phyloP scores from a whole-genome alignment of 1,140 invertebrate species.

The Diuraphis noxia region DNA sequence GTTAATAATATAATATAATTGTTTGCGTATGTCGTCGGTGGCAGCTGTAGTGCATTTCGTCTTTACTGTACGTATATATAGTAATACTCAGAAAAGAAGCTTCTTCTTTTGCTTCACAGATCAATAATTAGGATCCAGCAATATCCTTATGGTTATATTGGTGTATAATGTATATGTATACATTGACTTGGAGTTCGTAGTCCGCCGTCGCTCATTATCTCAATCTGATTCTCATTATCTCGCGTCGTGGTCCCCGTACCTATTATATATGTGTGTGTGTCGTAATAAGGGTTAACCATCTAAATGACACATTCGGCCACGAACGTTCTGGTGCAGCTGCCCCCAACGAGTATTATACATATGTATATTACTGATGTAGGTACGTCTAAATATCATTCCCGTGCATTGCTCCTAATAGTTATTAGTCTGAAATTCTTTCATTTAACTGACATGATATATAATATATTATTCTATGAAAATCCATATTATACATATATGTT shows the following conservation, averaged over 20 bases:
- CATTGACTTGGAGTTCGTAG: not conserved
- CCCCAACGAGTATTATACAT: not conserved
- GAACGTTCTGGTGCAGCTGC: not conserved
- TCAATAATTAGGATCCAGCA: conserved; percentile 8
- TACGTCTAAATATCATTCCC: not conserved
- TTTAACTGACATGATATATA: not conserved
- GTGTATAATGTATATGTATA: not conserved
- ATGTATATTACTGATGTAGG: not conserved
- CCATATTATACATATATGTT: not conserved
- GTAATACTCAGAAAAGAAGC: not conserved
- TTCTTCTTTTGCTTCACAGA: not conserved
- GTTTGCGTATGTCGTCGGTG: not conserved
- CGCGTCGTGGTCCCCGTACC: not conserved
- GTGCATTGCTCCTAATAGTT: not conserved
- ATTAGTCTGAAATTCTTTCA: not conserved
- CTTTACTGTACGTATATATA: not conserved
- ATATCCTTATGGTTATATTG: not conserved
- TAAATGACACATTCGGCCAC: not conserved
- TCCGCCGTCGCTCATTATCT: conserved; percentile 1
- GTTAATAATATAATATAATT: conserved; percentile 9
- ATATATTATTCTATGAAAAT: not conserved
- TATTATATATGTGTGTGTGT: not conserved
- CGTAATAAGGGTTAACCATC: conserved; percentile 8
- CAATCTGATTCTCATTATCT: conserved; percentile 35
- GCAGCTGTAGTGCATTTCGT: not conserved